Conservation (phyloP, 1,140 invertebrate species). For the Carposina sasakii region DNA sequence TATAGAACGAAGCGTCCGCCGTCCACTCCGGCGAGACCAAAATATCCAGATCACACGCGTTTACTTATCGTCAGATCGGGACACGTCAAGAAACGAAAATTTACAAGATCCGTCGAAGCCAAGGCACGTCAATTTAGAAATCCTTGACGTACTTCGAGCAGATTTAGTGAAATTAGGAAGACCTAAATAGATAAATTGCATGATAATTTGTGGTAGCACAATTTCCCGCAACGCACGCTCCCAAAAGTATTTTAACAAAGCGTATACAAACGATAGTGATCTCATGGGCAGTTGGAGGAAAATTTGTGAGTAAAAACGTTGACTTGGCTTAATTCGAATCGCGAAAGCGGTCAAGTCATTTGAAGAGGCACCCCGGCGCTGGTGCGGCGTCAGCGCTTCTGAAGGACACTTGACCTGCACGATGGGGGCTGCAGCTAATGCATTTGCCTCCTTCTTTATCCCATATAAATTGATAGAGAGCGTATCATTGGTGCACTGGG, state of each 20-base stretch:
- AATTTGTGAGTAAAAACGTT: conserved; percentile 31
- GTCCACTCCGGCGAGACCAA: conserved; percentile 44
- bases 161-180: too few species aligned
- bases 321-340: conserved; percentile 42
- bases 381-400: conserved; percentile 46
- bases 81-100: conserved; percentile 23
- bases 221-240: too few species aligned
- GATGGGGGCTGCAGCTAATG: conserved; percentile 25
- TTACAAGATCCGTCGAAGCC: too few species aligned
- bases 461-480: conserved; percentile 48
- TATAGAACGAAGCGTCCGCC: conserved; percentile 24
- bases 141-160: conserved; percentile 18
- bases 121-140: conserved; percentile 25
- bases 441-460: conserved; percentile 48
- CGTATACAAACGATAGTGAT: not conserved
- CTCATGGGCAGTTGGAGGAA: conserved; percentile 1
- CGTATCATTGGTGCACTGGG: too few species aligned
- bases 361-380: conserved; percentile 37
- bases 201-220: too few species aligned
- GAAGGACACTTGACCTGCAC: conserved; percentile 43
- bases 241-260: too few species aligned
- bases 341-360: conserved; percentile 58
- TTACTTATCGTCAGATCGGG: conserved; percentile 19
- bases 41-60: conserved; percentile 46
- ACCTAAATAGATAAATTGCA: too few species aligned